Evolutionary conservation across 2,113 vertebrate genomes (phyloP).

Genomic region (Thunnus maccoyii): DNA sequence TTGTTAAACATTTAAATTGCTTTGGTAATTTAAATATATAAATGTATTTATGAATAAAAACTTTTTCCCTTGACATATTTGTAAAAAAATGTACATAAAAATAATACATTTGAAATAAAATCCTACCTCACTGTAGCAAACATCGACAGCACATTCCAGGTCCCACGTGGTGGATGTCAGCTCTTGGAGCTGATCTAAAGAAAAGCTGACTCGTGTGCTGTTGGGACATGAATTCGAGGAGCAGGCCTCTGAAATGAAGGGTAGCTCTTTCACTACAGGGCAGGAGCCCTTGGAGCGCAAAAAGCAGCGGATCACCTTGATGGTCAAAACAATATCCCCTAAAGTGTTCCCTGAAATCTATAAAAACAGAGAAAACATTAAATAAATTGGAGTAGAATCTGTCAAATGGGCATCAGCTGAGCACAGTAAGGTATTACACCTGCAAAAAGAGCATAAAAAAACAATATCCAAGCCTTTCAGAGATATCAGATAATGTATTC

Average conservation of each 20-base stretch:
- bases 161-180: constrained; percentile 78
- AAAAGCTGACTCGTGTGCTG: constrained; percentile 81
- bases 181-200: constrained; percentile 76
- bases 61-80: not conserved
- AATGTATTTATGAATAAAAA: not conserved
- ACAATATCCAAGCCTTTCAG: too few species aligned
- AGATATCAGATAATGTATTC: too few species aligned
- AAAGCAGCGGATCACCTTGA: constrained; percentile 73
- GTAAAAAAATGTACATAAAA: too few species aligned
- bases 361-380: constrained; percentile 10
- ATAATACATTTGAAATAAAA: not conserved
- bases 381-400: not conserved
- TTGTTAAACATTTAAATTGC: not conserved
- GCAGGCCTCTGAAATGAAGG: constrained; percentile 73
- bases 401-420: not conserved
- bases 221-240: constrained; percentile 62
- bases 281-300: constrained; percentile 60
- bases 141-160: constrained; percentile 75
- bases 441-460: too few species aligned
- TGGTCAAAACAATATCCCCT: constrained; percentile 49
- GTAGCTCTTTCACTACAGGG: constrained; percentile 51
- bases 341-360: constrained; percentile 69
- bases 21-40: not conserved
- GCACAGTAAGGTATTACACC: too few species aligned
- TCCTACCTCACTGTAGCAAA: constrained; percentile 70